A percentile compares a stretch with the other conserved stretches of the same genome.
These are phyloP conservation scores for Pteromalus puparum DNA, from an alignment of 1,140 invertebrate species.

Conservation along the genomic window DNA sequence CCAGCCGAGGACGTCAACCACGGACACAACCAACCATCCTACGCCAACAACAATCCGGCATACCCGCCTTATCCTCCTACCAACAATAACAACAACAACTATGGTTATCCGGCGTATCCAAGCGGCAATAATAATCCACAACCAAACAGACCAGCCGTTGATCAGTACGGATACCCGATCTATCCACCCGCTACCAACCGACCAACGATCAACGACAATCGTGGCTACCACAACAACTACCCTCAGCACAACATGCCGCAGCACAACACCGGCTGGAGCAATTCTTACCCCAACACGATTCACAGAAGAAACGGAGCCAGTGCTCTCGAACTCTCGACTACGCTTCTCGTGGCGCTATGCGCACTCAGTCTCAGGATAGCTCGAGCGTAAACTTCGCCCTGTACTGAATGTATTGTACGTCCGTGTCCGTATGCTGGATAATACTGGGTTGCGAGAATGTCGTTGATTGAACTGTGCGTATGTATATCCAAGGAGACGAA, in stretches of 20 bases:
- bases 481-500: too few relatives aligned
- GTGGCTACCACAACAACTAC: conserved; percentile 51
- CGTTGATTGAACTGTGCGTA: too few relatives aligned
- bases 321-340: neutral
- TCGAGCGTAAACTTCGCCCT: neutral
- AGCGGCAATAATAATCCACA: conserved; percentile 62
- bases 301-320: conserved; percentile 33
- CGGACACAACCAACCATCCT: conserved; percentile 50
- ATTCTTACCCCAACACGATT: conserved; percentile 52
- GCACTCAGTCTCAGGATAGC: neutral
- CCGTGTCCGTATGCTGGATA: too few relatives aligned
- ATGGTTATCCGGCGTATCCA: conserved; percentile 68
- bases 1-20: conserved; percentile 60
- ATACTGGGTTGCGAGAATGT: too few relatives aligned
- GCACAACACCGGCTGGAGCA: conserved; percentile 51
- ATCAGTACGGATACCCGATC: conserved; percentile 56
- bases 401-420: too few relatives aligned
- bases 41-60: conserved; percentile 57
- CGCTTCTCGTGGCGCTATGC: neutral
- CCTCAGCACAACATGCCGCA: conserved; percentile 52
- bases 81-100: conserved; percentile 51
- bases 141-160: conserved; percentile 58
- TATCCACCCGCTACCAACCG: conserved; percentile 48
- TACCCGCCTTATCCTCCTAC: conserved; percentile 66
- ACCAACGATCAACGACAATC: conserved; percentile 47